phyloP scores from a whole-genome alignment of 2,888 invertebrate genomes.

The Gymnocheta viridis region DNA sequence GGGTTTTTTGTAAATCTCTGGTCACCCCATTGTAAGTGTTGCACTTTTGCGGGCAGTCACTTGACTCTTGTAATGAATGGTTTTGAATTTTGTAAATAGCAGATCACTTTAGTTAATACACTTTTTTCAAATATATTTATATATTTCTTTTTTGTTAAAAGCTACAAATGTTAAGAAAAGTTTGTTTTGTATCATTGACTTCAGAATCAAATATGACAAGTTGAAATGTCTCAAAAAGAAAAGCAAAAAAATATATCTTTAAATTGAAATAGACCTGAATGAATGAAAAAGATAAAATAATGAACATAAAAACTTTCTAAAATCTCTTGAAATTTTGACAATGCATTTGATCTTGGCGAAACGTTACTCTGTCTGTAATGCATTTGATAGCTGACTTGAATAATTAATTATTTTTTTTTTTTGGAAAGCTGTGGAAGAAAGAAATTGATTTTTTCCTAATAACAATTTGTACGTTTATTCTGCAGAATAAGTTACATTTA shows the following conservation, averaged over 20 bases:
- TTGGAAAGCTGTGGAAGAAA: background rate
- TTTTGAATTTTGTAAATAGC: conserved; percentile 25
- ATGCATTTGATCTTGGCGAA: background rate
- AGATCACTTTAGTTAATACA: conserved; percentile 36
- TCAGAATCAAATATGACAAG: conserved; percentile 50
- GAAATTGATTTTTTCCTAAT: background rate
- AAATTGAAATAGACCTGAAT: conserved; percentile 3
- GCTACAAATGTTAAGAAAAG: conserved; percentile 4
- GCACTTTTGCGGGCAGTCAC: conserved; percentile 18
- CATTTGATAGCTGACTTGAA: conserved; percentile 21
- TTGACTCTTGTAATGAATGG: conserved; percentile 7
- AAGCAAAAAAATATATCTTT: background rate
- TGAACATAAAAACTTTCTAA: conserved; percentile 14
- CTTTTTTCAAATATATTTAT: background rate
- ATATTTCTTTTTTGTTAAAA: background rate
- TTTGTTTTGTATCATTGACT: conserved; percentile 32
- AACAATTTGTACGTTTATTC: background rate
- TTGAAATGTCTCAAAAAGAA: background rate
- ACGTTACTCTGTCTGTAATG: background rate
- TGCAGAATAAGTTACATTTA: background rate
- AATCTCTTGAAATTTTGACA: background rate
- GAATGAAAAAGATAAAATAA: background rate
- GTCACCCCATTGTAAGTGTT: conserved; percentile 24
- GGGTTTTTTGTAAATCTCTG: background rate
- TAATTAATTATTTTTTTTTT: background rate